These are phyloP conservation scores for Stichodactyla helianthus DNA, from an alignment of 64 coral and sea anemone species.

Conservation along the genomic window DNA sequence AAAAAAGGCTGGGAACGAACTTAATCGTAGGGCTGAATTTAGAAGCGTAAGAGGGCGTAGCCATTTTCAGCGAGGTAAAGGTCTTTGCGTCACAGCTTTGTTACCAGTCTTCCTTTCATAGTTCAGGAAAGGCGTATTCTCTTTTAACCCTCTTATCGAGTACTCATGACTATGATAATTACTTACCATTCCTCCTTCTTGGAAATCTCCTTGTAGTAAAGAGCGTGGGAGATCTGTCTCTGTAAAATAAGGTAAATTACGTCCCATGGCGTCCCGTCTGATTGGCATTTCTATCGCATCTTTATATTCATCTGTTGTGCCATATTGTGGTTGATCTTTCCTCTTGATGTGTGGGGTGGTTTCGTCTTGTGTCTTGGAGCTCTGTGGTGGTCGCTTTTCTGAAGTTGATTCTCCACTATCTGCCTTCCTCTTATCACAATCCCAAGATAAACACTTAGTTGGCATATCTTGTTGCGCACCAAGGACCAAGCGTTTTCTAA, in stretches of 20 bases:
- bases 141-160: too few species aligned
- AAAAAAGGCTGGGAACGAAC: too few species aligned
- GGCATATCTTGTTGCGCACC: background rate
- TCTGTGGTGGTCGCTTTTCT: background rate
- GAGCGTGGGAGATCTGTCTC: background rate
- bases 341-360: background rate
- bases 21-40: too few species aligned
- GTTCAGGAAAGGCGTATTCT: too few species aligned
- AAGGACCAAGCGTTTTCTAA: background rate
- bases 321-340: background rate
- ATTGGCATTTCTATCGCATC: background rate
- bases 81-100: background rate
- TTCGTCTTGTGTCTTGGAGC: background rate
- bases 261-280: background rate
- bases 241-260: background rate
- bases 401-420: background rate
- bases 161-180: too few species aligned
- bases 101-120: background rate
- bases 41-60: too few species aligned
- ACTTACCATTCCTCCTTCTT: background rate
- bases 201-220: background rate
- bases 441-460: background rate
- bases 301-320: constrained; percentile 1
- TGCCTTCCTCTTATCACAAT: constrained; percentile 2
- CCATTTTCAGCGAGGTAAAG: too few species aligned